A percentile compares a stretch with the other conserved stretches of the same genome.
phyloP scores from a whole-genome alignment of 1,140 invertebrate species.

The Ooceraea biroi region DNA sequence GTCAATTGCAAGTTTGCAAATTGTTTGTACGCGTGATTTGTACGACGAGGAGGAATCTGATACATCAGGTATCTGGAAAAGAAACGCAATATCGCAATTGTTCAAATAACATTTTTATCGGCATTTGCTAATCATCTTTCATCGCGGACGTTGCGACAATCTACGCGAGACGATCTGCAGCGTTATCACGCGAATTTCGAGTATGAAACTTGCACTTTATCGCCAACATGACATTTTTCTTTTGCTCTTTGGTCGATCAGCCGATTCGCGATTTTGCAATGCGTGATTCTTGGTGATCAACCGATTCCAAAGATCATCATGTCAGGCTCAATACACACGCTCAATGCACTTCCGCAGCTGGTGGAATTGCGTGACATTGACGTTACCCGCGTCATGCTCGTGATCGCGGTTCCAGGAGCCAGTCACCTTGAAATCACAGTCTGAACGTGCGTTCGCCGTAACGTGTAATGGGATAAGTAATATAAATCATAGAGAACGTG shows the following conservation, averaged over 20 bases:
- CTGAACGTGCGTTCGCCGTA: not conserved
- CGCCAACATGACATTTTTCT: too few species aligned
- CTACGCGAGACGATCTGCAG: too few species aligned
- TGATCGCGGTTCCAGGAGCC: not conserved
- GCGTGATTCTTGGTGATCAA: constrained; percentile 4
- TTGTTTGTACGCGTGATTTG: constrained; percentile 29
- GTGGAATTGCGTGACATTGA: constrained; percentile 12
- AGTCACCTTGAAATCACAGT: constrained; percentile 42
- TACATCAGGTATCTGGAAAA: not conserved
- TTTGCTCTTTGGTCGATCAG: too few species aligned
- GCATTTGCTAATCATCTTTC: too few species aligned
- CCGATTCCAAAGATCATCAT: not conserved
- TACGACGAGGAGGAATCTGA: too few species aligned
- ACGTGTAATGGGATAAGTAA: constrained; percentile 29
- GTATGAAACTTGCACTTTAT: too few species aligned
- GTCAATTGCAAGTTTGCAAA: too few species aligned
- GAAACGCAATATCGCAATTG: not conserved
- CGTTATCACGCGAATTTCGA: too few species aligned
- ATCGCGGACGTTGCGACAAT: too few species aligned
- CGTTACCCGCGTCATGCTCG: not conserved
- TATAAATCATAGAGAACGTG: constrained; percentile 6
- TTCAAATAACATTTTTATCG: too few species aligned
- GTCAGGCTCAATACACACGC: not conserved
- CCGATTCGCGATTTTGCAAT: constrained; percentile 25
- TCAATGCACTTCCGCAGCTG: constrained; percentile 57